phyloP scores from a whole-genome alignment of 1,140 invertebrate genomes.

The Drosophila lowei region DNA sequence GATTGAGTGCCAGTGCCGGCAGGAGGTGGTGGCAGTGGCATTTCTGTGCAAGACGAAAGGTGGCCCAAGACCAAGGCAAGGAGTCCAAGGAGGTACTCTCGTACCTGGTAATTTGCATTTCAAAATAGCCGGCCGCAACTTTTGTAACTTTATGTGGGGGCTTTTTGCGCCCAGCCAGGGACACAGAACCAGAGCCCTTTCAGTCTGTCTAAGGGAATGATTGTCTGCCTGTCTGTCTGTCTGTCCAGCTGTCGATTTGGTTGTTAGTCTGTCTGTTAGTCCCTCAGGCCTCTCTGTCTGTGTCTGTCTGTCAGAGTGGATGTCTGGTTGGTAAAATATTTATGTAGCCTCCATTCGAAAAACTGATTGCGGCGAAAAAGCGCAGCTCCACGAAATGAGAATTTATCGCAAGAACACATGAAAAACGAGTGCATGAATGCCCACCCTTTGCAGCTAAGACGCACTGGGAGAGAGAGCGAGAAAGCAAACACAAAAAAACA shows the following conservation, averaged over 20 bases:
- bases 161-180: conserved; percentile 39
- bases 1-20: conserved; percentile 57
- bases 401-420: conserved; percentile 73
- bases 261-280: not conserved
- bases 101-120: conserved; percentile 60
- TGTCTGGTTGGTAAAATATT: conserved; percentile 69
- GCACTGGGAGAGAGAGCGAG: no score
- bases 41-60: not conserved
- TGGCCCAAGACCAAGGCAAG: conserved; percentile 20
- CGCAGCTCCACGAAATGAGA: conserved; percentile 72
- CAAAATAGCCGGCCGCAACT: conserved; percentile 49
- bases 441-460: not conserved
- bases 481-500: not conserved
- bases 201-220: no score
- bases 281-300: not conserved
- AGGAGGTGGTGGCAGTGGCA: not conserved
- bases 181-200: not conserved
- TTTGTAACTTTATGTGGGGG: conserved; percentile 44
- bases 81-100: not conserved
- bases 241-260: not conserved
- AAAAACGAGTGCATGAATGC: conserved; percentile 35
- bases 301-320: conserved; percentile 5
- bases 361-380: conserved; percentile 72
- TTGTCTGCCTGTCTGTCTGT: no score
- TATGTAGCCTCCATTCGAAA: conserved; percentile 54